Conservation (phyloP, 2,888 invertebrate genomes). For the Pteria penguin region DNA sequence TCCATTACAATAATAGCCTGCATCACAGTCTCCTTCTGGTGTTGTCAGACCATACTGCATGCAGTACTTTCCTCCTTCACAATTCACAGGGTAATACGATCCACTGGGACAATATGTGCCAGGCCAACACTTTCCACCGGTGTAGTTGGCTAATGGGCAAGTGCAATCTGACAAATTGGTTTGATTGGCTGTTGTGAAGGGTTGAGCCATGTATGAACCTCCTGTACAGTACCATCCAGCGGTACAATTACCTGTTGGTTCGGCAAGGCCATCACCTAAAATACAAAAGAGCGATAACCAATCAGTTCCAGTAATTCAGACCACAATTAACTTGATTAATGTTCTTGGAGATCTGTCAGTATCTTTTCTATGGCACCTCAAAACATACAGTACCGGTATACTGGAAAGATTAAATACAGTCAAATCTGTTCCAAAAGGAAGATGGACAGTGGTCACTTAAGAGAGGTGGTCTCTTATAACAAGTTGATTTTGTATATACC, state of each 20-base stretch:
- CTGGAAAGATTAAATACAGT: too few relatives aligned
- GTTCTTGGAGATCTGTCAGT: too few relatives aligned
- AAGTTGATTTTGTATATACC: too few relatives aligned
- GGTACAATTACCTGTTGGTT: conserved; percentile 72
- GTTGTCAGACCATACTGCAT: conserved; percentile 62
- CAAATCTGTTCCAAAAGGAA: too few relatives aligned
- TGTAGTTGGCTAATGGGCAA: conserved; percentile 74
- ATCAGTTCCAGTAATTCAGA: too few relatives aligned
- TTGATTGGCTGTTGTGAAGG: conserved; percentile 62
- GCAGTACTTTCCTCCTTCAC: conserved; percentile 75
- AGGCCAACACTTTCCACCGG: conserved; percentile 77
- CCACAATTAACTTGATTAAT: too few relatives aligned
- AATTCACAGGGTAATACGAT: conserved; percentile 68
- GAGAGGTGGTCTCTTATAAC: too few relatives aligned
- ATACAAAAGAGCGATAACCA: conserved; percentile 10
- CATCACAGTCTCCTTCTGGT: conserved; percentile 72
- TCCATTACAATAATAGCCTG: conserved; percentile 73
- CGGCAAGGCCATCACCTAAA: conserved; percentile 72
- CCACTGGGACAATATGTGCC: conserved; percentile 76
- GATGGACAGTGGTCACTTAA: too few relatives aligned
- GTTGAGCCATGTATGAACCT: conserved; percentile 67
- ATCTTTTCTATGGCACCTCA: too few relatives aligned
- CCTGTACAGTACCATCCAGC: conserved; percentile 78
- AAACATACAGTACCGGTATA: too few relatives aligned
- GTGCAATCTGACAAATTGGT: conserved; percentile 68